A percentile compares a stretch with the other conserved stretches of the same genome.
Evolutionary conservation across 2,888 invertebrate genomes (phyloP).

Genomic region (Cantharis flavilabris): DNA sequence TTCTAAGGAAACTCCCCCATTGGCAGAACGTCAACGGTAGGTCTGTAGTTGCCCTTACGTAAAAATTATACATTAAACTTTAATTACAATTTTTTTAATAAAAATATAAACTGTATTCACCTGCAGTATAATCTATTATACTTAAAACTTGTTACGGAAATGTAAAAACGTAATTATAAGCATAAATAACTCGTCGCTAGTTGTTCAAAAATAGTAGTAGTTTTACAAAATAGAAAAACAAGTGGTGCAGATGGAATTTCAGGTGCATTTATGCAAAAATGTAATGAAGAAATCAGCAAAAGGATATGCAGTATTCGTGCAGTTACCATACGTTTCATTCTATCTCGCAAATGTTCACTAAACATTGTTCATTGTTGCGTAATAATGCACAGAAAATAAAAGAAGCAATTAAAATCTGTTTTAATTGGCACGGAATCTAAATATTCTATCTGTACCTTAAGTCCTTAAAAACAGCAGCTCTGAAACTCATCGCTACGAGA

Average conservation of each 20-base stretch:
- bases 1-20: no score
- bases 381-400: neutral
- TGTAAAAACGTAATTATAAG: neutral
- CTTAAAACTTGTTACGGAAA: neutral
- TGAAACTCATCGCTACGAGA: neutral
- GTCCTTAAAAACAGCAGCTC: neutral
- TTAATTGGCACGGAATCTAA: neutral
- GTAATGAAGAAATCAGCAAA: neutral
- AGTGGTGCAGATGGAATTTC: neutral
- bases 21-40: no score
- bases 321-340: neutral
- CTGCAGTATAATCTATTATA: neutral
- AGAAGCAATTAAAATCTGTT: neutral
- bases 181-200: neutral
- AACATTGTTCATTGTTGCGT: neutral
- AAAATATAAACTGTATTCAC: neutral
- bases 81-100: neutral
- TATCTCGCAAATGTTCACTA: neutral
- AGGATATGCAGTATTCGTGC: neutral
- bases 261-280: neutral
- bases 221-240: neutral
- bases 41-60: neutral
- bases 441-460: neutral
- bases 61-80: neutral
- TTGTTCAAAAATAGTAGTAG: neutral